These are phyloP conservation scores for Bombus consobrinus DNA, from an alignment of 1,140 invertebrate genomes.

Conservation along the genomic window DNA sequence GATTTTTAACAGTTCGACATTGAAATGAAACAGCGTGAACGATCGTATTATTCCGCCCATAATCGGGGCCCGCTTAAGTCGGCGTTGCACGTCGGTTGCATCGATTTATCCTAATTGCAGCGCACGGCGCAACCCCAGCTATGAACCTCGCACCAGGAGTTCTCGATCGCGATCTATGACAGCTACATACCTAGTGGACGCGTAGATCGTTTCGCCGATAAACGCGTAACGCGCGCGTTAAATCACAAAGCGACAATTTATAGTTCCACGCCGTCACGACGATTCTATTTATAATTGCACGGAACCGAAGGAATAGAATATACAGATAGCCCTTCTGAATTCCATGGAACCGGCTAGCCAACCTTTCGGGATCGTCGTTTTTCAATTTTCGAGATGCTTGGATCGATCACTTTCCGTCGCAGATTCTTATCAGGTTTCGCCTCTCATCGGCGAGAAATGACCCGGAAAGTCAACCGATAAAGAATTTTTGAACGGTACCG, in stretches of 20 bases:
- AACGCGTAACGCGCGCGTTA: slow-evolving; percentile 58
- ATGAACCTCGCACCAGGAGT: slow-evolving; percentile 8
- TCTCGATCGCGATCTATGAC: slow-evolving; percentile 46
- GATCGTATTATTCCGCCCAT: background rate
- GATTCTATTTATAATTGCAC: slow-evolving; percentile 70
- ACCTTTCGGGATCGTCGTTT: background rate
- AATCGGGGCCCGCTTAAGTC: background rate
- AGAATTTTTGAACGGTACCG: background rate
- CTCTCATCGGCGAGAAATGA: slow-evolving; percentile 34
- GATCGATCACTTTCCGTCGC: background rate
- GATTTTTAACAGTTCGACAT: background rate
- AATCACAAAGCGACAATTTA: slow-evolving; percentile 73
- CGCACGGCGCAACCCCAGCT: background rate
- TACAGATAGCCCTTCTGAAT: background rate
- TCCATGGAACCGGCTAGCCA: background rate
- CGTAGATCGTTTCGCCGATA: slow-evolving; percentile 48
- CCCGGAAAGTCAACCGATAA: slow-evolving; percentile 39
- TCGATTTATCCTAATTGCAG: slow-evolving; percentile 39
- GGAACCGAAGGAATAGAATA: slow-evolving; percentile 12
- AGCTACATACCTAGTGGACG: slow-evolving; percentile 21
- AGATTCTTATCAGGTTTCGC: background rate
- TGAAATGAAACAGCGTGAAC: background rate
- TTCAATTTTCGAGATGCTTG: slow-evolving; percentile 27
- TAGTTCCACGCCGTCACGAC: slow-evolving; percentile 70
- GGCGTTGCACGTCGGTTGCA: background rate